phyloP scores from a whole-genome alignment of 2,797 vertebrate genomes.

The Sphenodon punctatus region DNA sequence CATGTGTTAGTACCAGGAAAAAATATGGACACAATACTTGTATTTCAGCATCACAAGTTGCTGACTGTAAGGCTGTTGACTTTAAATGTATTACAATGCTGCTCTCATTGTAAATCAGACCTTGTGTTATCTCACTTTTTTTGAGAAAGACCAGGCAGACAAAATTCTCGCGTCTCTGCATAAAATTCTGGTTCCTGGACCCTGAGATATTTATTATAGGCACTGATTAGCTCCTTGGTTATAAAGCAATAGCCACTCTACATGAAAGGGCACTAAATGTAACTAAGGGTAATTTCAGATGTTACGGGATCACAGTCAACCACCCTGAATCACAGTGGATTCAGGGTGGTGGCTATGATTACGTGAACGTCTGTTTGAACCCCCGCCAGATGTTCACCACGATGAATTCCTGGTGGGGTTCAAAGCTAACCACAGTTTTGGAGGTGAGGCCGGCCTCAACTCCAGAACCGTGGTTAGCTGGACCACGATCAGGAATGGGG shows the following conservation, averaged over 20 bases:
- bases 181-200: slow-evolving; percentile 18
- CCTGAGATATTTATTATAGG: slow-evolving; percentile 29
- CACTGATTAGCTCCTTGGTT: slow-evolving; percentile 2
- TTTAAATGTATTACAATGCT: slow-evolving; percentile 31
- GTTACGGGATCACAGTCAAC: no score
- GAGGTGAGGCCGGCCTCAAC: no score
- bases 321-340: no score
- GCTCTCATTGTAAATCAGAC: background rate
- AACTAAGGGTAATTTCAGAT: no score
- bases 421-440: no score
- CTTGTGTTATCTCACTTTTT: background rate
- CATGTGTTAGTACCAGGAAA: fast-evolving
- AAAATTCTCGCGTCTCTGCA: slow-evolving; percentile 12
- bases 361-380: no score
- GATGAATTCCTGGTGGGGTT: no score
- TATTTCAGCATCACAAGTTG: background rate
- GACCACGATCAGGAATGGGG: no score
- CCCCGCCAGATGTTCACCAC: no score
- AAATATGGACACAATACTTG: background rate
- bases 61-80: slow-evolving; percentile 23
- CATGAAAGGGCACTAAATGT: slow-evolving; percentile 37
- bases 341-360: no score
- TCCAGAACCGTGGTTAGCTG: no score
- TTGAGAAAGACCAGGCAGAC: slow-evolving; percentile 18
- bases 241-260: slow-evolving; percentile 38